These are phyloP conservation scores for Eumaeus atala DNA, from an alignment of 1,140 invertebrate species.

Conservation along the genomic window DNA sequence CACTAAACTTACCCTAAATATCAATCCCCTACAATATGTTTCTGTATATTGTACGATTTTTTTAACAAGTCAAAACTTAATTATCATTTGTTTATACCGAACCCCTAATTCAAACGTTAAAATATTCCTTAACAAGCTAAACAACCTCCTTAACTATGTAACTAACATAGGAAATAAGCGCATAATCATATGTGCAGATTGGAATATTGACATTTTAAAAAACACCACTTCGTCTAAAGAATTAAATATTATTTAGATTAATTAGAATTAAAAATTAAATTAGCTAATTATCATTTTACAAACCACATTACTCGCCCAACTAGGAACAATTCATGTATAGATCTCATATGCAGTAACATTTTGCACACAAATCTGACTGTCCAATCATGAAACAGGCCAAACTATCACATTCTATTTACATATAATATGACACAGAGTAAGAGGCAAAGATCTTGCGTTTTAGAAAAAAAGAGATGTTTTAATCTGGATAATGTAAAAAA, in stretches of 20 bases:
- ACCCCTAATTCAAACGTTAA: conserved; percentile 1
- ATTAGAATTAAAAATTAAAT: not conserved
- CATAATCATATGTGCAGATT: not conserved
- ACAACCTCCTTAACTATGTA: not conserved
- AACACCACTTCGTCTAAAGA: not conserved
- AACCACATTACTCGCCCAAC: not conserved
- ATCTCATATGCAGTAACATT: too few relatives aligned
- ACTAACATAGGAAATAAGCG: not conserved
- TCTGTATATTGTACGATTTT: conserved; percentile 10
- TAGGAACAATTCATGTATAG: not conserved
- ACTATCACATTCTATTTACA: not conserved
- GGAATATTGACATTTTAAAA: conserved; percentile 1
- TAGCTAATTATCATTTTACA: not conserved
- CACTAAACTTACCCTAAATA: too few relatives aligned
- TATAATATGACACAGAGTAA: too few relatives aligned
- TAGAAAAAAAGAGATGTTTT: too few relatives aligned
- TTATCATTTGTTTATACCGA: conserved; percentile 14
- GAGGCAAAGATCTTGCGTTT: too few relatives aligned
- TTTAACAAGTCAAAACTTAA: conserved; percentile 1
- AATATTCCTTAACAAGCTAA: not conserved
- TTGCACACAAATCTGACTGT: too few relatives aligned
- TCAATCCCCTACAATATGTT: not conserved
- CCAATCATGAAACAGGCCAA: not conserved
- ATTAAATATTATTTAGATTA: too few relatives aligned
- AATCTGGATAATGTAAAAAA: not conserved